These are phyloP conservation scores for Dicyrtoma fusca DNA, from an alignment of 2,888 invertebrate genomes.

Conservation along the genomic window DNA sequence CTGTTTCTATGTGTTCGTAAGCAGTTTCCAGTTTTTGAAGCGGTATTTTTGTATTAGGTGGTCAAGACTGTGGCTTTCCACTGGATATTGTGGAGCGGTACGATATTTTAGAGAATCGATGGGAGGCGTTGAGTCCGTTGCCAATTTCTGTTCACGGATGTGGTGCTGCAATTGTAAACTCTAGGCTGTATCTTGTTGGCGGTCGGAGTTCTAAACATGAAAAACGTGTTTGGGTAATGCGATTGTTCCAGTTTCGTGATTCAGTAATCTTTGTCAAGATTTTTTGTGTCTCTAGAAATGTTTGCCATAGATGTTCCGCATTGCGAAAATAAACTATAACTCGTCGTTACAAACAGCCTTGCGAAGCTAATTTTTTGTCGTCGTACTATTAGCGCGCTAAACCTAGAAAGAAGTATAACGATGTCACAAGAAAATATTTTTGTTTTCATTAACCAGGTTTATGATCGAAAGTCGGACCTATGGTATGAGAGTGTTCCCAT, in stretches of 20 bases:
- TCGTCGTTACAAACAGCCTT: too few species aligned
- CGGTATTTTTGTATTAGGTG: slow-evolving; percentile 53
- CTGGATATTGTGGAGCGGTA: slow-evolving; percentile 58
- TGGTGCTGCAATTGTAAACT: slow-evolving; percentile 58
- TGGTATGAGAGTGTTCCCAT: slow-evolving; percentile 58
- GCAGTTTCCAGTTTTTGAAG: slow-evolving; percentile 8
- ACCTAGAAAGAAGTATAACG: too few species aligned
- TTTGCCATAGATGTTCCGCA: too few species aligned
- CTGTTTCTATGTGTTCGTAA: not conserved
- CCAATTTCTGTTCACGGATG: slow-evolving; percentile 57
- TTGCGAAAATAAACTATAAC: too few species aligned
- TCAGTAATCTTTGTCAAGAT: too few species aligned
- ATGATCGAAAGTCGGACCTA: slow-evolving; percentile 56
- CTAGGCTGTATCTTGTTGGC: slow-evolving; percentile 57
- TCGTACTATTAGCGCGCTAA: too few species aligned
- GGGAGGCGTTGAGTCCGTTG: slow-evolving; percentile 57
- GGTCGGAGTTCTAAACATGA: slow-evolving; percentile 57
- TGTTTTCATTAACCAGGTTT: slow-evolving; percentile 49
- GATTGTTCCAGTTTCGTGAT: too few species aligned
- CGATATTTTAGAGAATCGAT: slow-evolving; percentile 57
- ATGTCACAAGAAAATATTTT: not conserved
- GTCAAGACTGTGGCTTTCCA: slow-evolving; percentile 56
- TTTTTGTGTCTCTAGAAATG: too few species aligned
- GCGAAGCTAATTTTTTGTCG: too few species aligned
- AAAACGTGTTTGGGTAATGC: slow-evolving; percentile 57